Evolutionary conservation across 2,113 vertebrate genomes (phyloP), one percentile per base, ranked within the genome.

Genomic region (Corythoichthys intestinalis): DNA sequence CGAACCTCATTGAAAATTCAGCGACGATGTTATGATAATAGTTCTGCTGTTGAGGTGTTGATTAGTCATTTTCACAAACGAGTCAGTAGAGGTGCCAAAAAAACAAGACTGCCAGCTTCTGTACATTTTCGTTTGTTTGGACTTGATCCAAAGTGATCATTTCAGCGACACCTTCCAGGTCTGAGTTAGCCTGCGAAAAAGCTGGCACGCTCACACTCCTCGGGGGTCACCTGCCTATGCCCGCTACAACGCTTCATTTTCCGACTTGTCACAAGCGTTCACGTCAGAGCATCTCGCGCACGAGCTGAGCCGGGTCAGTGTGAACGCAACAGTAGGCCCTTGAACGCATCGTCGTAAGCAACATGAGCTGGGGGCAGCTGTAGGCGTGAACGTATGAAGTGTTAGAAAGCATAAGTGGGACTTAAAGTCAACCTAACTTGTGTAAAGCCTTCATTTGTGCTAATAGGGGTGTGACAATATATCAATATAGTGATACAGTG

Each of bases 151-250:
- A 41, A 44, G 59, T 44, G 59, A 62, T 62, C 38, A 20, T 4
- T 62, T 62, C 28, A n/a, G 8, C 59, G 39, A 41, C 59, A 44
- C 39, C 59, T 41, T 44, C 15, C 59, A 44, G 38, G 2, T 20
- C 59, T 15, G 58, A 56, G 58, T 60, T 39, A 60, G 58, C 58
- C 59, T 20, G 38, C 37, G 41, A 62, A 44, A 44, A 62, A n/a
- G 38, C 39, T 2, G 8, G 59, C 59, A 61, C 59, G 39, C 39
- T 11, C 9, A 12, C 13, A 15, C 2, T 15, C 57, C 57, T 59
- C 57, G 13, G 37, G 13, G 57, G 57, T 38, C 34, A 59, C 34
- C 57, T 15, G 37, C 17, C 39, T 44, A 38, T 44, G 39, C 8
- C 59, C 38, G 39, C 58, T 37, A n/a, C 37, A 2, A 39, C 14